phyloP scores from a whole-genome alignment of 2,888 invertebrate genomes.

The Cataglyphis rosenhaueri region DNA sequence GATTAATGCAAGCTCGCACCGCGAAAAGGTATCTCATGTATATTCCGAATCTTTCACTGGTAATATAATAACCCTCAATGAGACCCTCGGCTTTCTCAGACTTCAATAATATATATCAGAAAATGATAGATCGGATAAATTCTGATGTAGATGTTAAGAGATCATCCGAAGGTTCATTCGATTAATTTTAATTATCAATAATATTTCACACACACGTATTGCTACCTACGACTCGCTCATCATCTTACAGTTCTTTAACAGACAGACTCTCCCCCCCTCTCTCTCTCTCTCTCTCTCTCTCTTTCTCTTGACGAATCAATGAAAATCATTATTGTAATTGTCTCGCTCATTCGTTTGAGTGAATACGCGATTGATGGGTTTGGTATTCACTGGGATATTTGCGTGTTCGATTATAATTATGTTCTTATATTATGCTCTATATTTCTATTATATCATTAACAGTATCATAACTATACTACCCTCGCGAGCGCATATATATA shows the following conservation, averaged over 20 bases:
- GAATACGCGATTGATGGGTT: slow-evolving; percentile 27
- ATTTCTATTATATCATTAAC: slow-evolving; percentile 59
- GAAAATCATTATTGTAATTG: slow-evolving; percentile 50
- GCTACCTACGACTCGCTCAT: slow-evolving; percentile 47
- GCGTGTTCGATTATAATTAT: slow-evolving; percentile 34
- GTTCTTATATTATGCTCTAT: slow-evolving; percentile 38
- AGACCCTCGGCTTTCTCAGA: slow-evolving; percentile 23
- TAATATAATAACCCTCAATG: slow-evolving; percentile 31
- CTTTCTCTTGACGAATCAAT: slow-evolving; percentile 29
- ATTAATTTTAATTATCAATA: slow-evolving; percentile 16
- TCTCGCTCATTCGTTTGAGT: slow-evolving; percentile 16
- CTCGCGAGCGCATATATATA: slow-evolving; percentile 43
- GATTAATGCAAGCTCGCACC: slow-evolving; percentile 63
- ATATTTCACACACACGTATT: slow-evolving; percentile 18
- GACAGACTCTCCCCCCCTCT: background rate
- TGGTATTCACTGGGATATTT: slow-evolving; percentile 20
- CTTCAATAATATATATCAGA: background rate
- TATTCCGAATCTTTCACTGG: slow-evolving; percentile 43
- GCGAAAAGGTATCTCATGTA: slow-evolving; percentile 51
- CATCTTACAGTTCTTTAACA: slow-evolving; percentile 48
- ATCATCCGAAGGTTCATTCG: slow-evolving; percentile 55
- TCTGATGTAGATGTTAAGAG: background rate
- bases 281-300: background rate
- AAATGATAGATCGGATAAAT: background rate
- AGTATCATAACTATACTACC: slow-evolving; percentile 56